phyloP scores from a whole-genome alignment of 2,888 invertebrate species.

The Rotaria magnacalcarata region DNA sequence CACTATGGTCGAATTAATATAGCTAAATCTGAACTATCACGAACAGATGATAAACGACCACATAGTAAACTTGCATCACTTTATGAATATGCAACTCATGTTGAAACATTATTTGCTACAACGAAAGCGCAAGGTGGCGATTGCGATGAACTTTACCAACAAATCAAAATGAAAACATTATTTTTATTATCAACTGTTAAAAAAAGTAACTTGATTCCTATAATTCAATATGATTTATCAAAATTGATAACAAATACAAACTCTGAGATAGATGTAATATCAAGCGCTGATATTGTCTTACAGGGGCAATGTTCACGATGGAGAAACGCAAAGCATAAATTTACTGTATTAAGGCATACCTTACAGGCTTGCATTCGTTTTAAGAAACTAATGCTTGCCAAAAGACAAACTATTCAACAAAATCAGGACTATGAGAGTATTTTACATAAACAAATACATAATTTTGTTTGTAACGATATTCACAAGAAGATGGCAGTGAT shows the following conservation, averaged over 20 bases:
- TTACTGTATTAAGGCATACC: not conserved
- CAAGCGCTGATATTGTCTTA: not conserved
- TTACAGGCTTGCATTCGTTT: not conserved
- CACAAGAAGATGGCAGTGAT: not conserved
- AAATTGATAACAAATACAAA: not conserved
- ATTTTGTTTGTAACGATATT: not conserved
- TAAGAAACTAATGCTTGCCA: not conserved
- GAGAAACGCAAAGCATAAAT: not conserved
- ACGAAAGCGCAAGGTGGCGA: not conserved
- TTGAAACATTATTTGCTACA: not conserved
- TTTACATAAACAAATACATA: not conserved
- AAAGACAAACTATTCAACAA: not conserved
- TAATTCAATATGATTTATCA: not conserved
- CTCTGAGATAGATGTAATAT: not conserved
- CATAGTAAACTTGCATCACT: not conserved
- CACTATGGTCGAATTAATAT: constrained; percentile 1
- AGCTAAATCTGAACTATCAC: not conserved
- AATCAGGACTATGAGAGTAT: not conserved
- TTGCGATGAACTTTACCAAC: not conserved
- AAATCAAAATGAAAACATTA: not conserved
- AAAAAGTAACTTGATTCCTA: not conserved
- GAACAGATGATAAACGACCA: not conserved
- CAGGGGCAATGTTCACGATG: not conserved
- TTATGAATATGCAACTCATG: not conserved
- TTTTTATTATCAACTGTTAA: not conserved